Conservation (phyloP, 2,797 vertebrate species). For the Gadopsis marmoratus region DNA sequence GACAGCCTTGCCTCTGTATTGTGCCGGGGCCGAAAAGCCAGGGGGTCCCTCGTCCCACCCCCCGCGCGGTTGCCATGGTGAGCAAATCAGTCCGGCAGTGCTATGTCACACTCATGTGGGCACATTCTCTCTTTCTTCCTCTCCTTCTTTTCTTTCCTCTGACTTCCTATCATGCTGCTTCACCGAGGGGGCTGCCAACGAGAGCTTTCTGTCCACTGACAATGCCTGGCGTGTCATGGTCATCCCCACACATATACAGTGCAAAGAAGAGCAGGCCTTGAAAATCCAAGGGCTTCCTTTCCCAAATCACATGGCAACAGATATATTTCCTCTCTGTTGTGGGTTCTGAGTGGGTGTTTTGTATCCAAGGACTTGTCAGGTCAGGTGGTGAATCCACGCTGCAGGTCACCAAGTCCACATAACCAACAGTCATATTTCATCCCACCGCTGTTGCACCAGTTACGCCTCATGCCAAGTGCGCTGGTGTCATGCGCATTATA, state of each 20-base stretch:
- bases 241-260: conserved; percentile 67
- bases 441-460: conserved; percentile 28
- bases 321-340: conserved; percentile 40
- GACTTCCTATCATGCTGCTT: conserved; percentile 72
- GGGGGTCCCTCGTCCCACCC: conserved; percentile 52
- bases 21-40: conserved; percentile 73
- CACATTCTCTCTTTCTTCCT: conserved; percentile 78
- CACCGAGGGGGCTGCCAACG: conserved; percentile 56
- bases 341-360: conserved; percentile 42
- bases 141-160: conserved; percentile 70
- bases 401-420: conserved; percentile 49
- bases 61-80: conserved; percentile 80
- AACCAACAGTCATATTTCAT: conserved; percentile 38
- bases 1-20: conserved; percentile 81
- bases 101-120: conserved; percentile 83
- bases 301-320: conserved; percentile 51
- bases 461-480: conserved; percentile 7
- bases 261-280: conserved; percentile 54
- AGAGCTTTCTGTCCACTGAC: conserved; percentile 64
- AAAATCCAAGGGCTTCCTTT: conserved; percentile 33
- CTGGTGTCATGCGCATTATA: conserved; percentile 13
- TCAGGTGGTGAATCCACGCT: conserved; percentile 44
- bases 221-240: conserved; percentile 63
- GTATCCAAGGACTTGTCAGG: conserved; percentile 30
- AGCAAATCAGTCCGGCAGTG: conserved; percentile 78